Evolutionary conservation across 2,797 vertebrate species (phyloP).

Genomic region (Fistularia tabacaria): DNA sequence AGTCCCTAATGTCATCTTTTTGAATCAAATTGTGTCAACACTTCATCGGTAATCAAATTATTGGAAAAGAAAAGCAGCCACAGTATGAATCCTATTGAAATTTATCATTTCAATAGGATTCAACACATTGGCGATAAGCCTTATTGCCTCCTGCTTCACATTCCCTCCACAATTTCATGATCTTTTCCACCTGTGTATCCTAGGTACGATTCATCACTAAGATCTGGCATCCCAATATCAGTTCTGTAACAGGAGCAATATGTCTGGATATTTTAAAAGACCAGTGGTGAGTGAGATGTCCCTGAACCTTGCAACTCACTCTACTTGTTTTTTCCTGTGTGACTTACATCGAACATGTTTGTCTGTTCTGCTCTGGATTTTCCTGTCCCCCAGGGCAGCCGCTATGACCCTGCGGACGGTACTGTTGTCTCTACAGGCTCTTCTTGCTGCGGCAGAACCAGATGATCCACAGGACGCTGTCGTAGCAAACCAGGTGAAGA

Average conservation of each 20-base stretch:
- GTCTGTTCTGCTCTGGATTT: conserved; percentile 1
- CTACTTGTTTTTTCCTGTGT: not conserved
- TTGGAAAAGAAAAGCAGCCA: too few species aligned
- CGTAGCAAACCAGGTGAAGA: conserved; percentile 93
- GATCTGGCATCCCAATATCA: conserved; percentile 99
- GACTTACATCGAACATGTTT: not conserved
- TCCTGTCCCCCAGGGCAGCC: conserved; percentile 84
- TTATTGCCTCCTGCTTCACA: not conserved
- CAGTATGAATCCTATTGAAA: too few species aligned
- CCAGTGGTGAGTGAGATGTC: conserved; percentile 86
- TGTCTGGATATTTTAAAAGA: conserved; percentile 99
- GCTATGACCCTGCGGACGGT: conserved; percentile 99
- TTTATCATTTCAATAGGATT: too few species aligned
- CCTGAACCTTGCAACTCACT: not conserved
- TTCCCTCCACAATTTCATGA: too few species aligned
- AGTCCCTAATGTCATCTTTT: too few species aligned
- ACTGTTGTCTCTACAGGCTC: conserved; percentile 94
- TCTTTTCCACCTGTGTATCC: conserved; percentile 25
- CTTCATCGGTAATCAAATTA: too few species aligned
- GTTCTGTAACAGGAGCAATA: conserved; percentile 98
- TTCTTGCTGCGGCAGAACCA: conserved; percentile 95
- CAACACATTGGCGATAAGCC: too few species aligned
- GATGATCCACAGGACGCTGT: conserved; percentile 98
- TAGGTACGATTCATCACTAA: conserved; percentile 99
- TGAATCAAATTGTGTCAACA: too few species aligned